phyloP scores from a whole-genome alignment of 2,113 vertebrate species.

The Syrrhaptes paradoxus region DNA sequence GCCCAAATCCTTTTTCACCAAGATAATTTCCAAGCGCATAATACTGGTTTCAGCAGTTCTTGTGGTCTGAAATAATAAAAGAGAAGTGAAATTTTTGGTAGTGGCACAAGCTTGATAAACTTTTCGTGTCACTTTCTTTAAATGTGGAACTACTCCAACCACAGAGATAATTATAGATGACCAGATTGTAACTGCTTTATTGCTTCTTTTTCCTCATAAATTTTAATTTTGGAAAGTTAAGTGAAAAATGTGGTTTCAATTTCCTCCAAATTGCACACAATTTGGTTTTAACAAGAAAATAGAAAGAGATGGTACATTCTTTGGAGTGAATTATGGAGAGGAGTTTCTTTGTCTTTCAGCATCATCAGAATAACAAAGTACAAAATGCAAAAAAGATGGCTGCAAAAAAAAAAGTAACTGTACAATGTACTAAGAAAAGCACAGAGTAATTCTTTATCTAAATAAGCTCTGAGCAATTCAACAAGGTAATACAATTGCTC shows the following conservation, averaged over 20 bases:
- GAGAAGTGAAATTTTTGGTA: conserved; percentile 75
- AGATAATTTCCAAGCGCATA: conserved; percentile 16
- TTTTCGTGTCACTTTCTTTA: conserved; percentile 74
- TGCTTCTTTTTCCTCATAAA: conserved; percentile 82
- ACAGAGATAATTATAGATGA: conserved; percentile 85
- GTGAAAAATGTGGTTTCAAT: conserved; percentile 85
- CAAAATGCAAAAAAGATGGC: conserved; percentile 66
- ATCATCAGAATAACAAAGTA: conserved; percentile 63
- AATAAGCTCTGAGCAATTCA: conserved; percentile 52
- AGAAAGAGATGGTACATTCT: conserved; percentile 70
- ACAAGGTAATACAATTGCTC: conserved; percentile 24
- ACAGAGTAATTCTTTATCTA: conserved; percentile 49
- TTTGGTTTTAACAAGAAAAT: conserved; percentile 81
- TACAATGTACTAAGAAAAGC: conserved; percentile 22
- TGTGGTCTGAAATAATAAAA: conserved; percentile 56
- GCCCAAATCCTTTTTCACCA: background rate
- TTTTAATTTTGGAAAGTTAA: conserved; percentile 86
- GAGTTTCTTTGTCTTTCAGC: conserved; percentile 64
- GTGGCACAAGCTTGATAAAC: conserved; percentile 71
- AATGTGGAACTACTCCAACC: conserved; percentile 78
- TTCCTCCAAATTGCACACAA: conserved; percentile 81
- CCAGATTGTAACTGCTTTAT: conserved; percentile 86
- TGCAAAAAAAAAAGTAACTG: conserved; percentile 17
- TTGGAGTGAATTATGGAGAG: conserved; percentile 69
- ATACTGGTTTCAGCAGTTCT: conserved; percentile 27